phyloP scores from a whole-genome alignment of 2,797 vertebrate genomes.

The Clarias fuscus region DNA sequence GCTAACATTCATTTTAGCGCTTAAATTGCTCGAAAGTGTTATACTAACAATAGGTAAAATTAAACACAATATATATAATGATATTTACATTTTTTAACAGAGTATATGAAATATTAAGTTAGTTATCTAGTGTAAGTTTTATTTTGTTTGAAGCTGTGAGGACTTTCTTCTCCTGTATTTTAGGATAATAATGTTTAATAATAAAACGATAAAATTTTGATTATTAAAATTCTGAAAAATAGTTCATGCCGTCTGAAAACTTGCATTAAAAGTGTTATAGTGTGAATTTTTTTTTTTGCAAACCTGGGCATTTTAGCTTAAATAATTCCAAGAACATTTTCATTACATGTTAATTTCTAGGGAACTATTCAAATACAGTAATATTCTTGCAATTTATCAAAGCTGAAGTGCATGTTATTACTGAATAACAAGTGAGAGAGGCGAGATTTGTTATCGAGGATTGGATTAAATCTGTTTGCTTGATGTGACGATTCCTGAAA shows the following conservation, averaged over 20 bases:
- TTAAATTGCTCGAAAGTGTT: too few species aligned
- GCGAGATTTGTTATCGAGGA: neutral
- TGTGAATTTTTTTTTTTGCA: neutral
- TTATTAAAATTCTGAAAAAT: neutral
- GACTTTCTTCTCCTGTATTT: neutral
- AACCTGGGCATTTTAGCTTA: neutral
- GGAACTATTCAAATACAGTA: neutral
- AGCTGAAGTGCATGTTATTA: neutral
- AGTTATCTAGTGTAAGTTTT: neutral
- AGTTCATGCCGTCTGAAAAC: neutral
- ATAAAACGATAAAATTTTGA: neutral
- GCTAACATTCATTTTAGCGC: neutral
- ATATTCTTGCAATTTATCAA: neutral
- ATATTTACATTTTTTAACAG: neutral
- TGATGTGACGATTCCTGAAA: neutral
- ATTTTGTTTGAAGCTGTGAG: neutral
- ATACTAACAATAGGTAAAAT: neutral
- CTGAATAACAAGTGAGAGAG: neutral
- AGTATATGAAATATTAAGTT: neutral
- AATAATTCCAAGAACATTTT: neutral
- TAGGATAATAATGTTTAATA: neutral
- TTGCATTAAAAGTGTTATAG: neutral
- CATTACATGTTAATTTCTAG: neutral
- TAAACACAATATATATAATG: neutral
- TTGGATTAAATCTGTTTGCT: neutral